These are phyloP conservation scores for Andricus curvator DNA, from an alignment of 2,888 invertebrate species.

Conservation along the genomic window DNA sequence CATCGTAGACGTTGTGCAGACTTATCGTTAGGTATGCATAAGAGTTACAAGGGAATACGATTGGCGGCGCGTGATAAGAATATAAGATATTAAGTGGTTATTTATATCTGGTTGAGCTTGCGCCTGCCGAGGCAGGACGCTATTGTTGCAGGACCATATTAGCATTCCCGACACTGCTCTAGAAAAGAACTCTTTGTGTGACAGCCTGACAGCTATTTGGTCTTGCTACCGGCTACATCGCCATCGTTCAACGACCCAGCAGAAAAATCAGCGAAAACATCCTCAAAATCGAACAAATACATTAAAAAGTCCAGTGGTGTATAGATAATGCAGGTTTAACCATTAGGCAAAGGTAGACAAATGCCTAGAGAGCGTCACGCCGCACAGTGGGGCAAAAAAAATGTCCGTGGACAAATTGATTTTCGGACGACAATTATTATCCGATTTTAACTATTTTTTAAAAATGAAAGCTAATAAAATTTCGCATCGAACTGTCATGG, in stretches of 20 bases:
- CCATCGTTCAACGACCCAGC: slow-evolving; percentile 1
- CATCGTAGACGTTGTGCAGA: slow-evolving; percentile 31
- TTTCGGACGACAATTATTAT: too few relatives aligned
- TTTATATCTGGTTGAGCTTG: slow-evolving; percentile 49
- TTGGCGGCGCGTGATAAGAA: slow-evolving; percentile 45
- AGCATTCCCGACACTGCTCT: slow-evolving; percentile 39
- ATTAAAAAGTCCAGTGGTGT: too few relatives aligned
- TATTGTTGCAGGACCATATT: slow-evolving; percentile 42
- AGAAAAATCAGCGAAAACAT: background rate
- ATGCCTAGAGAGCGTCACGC: too few relatives aligned
- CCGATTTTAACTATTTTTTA: too few relatives aligned
- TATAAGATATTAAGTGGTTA: slow-evolving; percentile 39
- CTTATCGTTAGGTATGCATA: slow-evolving; percentile 37
- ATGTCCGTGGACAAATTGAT: too few relatives aligned
- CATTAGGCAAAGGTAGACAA: too few relatives aligned
- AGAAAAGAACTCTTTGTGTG: slow-evolving; percentile 32
- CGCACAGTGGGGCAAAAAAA: too few relatives aligned
- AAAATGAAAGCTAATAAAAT: too few relatives aligned
- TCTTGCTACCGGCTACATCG: background rate
- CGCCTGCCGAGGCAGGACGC: slow-evolving; percentile 46
- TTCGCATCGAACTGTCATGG: too few relatives aligned
- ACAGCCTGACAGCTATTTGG: background rate
- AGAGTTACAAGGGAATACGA: slow-evolving; percentile 37
- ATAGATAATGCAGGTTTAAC: too few relatives aligned
- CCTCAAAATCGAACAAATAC: background rate